Conservation (phyloP, 2,113 vertebrate genomes). For the Ibidorhyncha struthersii region DNA sequence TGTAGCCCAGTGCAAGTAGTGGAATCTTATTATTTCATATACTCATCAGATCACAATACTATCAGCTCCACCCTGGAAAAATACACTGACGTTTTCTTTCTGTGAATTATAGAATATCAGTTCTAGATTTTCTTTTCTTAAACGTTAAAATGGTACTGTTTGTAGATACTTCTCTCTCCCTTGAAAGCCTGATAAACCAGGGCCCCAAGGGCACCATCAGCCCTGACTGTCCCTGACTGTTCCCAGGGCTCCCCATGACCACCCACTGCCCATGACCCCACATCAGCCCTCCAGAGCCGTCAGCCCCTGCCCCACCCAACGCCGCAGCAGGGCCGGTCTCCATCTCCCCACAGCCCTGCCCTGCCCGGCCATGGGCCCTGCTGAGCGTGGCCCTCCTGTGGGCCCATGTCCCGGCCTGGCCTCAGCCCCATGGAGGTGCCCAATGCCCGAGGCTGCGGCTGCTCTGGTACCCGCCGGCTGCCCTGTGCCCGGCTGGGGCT, state of each 20-base stretch:
- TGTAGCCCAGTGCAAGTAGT: not conserved
- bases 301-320: fast-evolving
- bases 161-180: not conserved
- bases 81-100: not conserved
- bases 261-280: not conserved
- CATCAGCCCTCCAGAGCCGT: fast-evolving
- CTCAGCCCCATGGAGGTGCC: not conserved
- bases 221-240: not conserved
- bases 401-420: fast-evolving
- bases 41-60: not conserved
- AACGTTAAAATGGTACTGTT: not conserved
- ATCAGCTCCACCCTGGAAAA: not conserved
- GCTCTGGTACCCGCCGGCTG: not conserved
- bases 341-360: not conserved
- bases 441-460: fast-evolving
- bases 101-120: not conserved
- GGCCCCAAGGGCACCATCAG: not conserved
- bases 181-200: not conserved
- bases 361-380: fast-evolving
- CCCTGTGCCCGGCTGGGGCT: not conserved
- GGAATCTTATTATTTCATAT: not conserved
- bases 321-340: fast-evolving
- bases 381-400: fast-evolving
- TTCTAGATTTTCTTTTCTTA: not conserved
- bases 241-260: fast-evolving